Evolutionary conservation across 2,888 invertebrate species (phyloP).

Genomic region (Caenorhabditis sp.): DNA sequence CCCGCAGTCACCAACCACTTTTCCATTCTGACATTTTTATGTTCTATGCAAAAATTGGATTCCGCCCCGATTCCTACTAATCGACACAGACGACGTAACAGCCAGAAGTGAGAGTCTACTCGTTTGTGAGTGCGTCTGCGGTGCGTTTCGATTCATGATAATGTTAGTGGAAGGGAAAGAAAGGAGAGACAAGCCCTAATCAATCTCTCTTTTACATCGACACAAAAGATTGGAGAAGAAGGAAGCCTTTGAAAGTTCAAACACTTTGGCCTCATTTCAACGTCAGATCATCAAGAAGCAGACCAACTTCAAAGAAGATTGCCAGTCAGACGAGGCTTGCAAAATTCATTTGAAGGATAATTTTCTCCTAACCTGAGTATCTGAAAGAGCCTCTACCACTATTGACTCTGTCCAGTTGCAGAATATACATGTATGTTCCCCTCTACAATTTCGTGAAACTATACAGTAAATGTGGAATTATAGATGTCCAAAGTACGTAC

Average conservation of each 20-base stretch:
- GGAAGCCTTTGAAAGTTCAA: conserved; percentile 52
- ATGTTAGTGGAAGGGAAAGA: neutral
- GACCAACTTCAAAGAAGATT: conserved; percentile 21
- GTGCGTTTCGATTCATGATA: conserved; percentile 60
- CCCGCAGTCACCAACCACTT: conserved; percentile 6
- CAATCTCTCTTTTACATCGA: conserved; percentile 33
- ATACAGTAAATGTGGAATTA: conserved; percentile 21
- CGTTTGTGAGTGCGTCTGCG: conserved; percentile 43
- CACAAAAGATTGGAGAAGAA: conserved; percentile 9
- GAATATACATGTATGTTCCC: conserved; percentile 1
- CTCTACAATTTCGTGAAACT: conserved; percentile 21
- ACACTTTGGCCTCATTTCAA: conserved; percentile 26
- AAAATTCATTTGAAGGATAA: neutral
- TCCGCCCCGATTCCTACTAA: neutral
- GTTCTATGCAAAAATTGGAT: conserved; percentile 28
- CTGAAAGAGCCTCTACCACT: neutral
- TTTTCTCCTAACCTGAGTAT: neutral
- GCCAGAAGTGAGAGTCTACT: conserved; percentile 30
- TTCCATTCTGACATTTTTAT: conserved; percentile 15
- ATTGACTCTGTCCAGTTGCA: no score
- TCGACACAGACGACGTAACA: conserved; percentile 20
- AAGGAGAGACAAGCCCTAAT: neutral
- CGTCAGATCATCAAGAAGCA: conserved; percentile 7
- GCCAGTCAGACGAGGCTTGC: neutral
- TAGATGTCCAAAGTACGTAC: conserved; percentile 56